Evolutionary conservation across 2,888 invertebrate genomes (phyloP).

Genomic region (Melinaea menophilus): DNA sequence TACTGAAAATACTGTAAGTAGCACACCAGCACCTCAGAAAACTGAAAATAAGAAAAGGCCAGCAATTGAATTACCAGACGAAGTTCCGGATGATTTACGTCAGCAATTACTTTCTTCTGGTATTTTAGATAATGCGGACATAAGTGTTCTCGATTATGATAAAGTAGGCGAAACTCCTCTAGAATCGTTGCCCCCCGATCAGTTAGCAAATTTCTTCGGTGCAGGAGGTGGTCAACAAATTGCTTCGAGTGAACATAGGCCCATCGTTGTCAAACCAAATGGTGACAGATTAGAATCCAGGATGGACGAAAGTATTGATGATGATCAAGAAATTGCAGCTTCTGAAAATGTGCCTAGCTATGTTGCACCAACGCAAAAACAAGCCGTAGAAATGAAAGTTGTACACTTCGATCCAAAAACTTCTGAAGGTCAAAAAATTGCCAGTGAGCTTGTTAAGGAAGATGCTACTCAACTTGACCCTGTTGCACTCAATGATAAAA

Average conservation of each 20-base stretch:
- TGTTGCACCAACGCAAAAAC: conserved; percentile 54
- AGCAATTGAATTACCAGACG: conserved; percentile 84
- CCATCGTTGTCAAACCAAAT: conserved; percentile 81
- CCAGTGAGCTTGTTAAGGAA: conserved; percentile 83
- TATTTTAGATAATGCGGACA: conserved; percentile 91
- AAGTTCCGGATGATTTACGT: conserved; percentile 91
- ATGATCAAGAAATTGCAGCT: conserved; percentile 77
- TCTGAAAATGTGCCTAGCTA: conserved; percentile 72
- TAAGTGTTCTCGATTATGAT: conserved; percentile 91
- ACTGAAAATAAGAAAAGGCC: conserved; percentile 79
- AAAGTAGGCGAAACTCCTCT: conserved; percentile 91
- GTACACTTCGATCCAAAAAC: conserved; percentile 89
- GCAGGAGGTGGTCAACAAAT: conserved; percentile 88
- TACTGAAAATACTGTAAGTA: conserved; percentile 67
- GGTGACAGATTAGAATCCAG: conserved; percentile 77
- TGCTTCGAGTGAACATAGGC: conserved; percentile 82
- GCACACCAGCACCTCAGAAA: conserved; percentile 62
- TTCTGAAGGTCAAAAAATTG: conserved; percentile 83
- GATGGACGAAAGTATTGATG: conserved; percentile 65
- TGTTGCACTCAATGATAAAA: conserved; percentile 84
- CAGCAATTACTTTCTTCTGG: conserved; percentile 90
- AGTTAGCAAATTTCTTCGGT: conserved; percentile 90
- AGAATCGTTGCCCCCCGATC: conserved; percentile 90
- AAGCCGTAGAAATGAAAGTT: conserved; percentile 89
- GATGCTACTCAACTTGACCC: conserved; percentile 86